These are phyloP conservation scores for Podarcis siculus DNA, from an alignment of 2,797 vertebrate genomes.

Conservation along the genomic window DNA sequence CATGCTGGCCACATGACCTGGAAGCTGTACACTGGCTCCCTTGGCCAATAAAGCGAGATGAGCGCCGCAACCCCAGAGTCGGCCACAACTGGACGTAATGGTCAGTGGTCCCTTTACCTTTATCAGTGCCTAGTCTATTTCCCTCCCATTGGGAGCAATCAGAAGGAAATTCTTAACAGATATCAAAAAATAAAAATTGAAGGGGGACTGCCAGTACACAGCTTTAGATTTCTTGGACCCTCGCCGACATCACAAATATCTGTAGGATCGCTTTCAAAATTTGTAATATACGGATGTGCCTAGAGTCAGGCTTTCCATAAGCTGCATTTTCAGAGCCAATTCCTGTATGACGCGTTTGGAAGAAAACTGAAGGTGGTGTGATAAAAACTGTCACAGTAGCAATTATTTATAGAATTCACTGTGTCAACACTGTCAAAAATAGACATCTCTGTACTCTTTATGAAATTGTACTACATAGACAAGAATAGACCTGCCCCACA, in stretches of 20 bases:
- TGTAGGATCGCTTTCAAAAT: neutral
- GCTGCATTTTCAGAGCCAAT: neutral
- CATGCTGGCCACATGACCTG: too few relatives aligned
- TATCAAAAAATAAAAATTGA: too few relatives aligned
- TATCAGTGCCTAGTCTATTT: too few relatives aligned
- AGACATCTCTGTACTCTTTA: slow-evolving; percentile 12
- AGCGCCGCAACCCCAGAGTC: too few relatives aligned
- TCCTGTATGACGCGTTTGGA: neutral
- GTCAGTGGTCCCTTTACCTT: too few relatives aligned
- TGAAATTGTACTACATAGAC: neutral
- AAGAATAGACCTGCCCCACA: neutral
- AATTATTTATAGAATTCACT: slow-evolving; percentile 24
- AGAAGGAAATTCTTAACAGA: too few relatives aligned
- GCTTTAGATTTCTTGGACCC: neutral
- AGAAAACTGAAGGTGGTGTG: neutral
- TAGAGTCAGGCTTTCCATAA: neutral
- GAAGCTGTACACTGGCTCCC: too few relatives aligned
- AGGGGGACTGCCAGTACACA: too few relatives aligned
- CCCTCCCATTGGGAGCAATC: too few relatives aligned
- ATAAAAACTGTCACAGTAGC: slow-evolving; percentile 42
- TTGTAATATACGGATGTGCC: neutral
- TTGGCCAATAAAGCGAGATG: too few relatives aligned
- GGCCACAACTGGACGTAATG: too few relatives aligned
- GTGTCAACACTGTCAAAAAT: slow-evolving; percentile 16
- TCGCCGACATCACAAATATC: neutral